Evolutionary conservation across 92 coral and sea anemone genomes (phyloP).

Genomic region (Siderastrea radians): DNA sequence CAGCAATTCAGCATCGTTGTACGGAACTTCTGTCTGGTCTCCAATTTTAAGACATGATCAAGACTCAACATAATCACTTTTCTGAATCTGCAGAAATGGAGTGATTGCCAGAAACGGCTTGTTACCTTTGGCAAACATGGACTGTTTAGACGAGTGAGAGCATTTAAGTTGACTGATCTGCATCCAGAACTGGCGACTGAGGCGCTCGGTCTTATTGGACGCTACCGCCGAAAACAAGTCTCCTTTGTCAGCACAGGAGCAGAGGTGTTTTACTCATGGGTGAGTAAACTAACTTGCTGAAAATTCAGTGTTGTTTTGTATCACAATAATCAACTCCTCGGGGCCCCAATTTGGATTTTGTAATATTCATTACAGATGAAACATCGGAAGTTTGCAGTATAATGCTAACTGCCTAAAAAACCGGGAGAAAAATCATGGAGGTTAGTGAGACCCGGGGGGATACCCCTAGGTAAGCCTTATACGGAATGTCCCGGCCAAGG

Average conservation of each 20-base stretch:
- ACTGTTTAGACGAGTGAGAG: slow-evolving; percentile 11
- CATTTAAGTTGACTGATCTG: not conserved
- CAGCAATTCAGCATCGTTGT: too few relatives aligned
- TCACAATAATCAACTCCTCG: too few relatives aligned
- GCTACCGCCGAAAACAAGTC: not conserved
- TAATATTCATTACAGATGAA: not conserved
- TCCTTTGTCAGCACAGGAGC: not conserved
- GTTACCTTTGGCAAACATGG: not conserved
- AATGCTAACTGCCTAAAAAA: too few relatives aligned
- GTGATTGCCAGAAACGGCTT: slow-evolving; percentile 9
- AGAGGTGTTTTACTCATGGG: slow-evolving; percentile 12
- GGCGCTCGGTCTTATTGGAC: not conserved
- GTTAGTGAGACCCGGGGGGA: too few relatives aligned
- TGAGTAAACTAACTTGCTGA: not conserved
- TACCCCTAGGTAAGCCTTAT: too few relatives aligned
- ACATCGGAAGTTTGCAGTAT: too few relatives aligned
- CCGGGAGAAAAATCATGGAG: too few relatives aligned
- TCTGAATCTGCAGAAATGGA: slow-evolving; percentile 18
- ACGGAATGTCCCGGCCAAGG: too few relatives aligned
- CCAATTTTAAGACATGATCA: too few relatives aligned
- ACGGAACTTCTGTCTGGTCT: too few relatives aligned
- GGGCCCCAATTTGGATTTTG: not conserved
- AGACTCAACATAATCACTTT: not conserved
- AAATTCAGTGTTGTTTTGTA: too few relatives aligned
- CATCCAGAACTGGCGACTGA: not conserved